A percentile compares a stretch with the other conserved stretches of the same genome.
These are phyloP conservation scores for Petrolisthes manimaculis DNA, from an alignment of 2,888 invertebrate species.

Conservation along the genomic window DNA sequence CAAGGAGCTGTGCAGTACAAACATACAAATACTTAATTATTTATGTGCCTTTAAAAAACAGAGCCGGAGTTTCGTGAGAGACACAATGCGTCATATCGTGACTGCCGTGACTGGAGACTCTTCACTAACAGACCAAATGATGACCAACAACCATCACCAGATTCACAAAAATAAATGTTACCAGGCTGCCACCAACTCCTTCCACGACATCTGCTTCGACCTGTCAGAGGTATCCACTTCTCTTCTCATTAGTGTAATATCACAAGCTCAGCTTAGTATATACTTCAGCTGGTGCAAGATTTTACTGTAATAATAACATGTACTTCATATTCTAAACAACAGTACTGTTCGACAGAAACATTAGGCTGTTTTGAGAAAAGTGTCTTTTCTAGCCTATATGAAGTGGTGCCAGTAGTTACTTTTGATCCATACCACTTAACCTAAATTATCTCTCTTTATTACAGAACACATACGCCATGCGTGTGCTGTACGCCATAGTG, in stretches of 20 bases:
- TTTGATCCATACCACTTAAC: not conserved
- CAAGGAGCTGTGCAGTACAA: not conserved
- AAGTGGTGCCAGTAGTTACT: not conserved
- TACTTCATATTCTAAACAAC: no score
- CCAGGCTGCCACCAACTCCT: constrained; percentile 13
- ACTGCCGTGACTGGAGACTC: constrained; percentile 16
- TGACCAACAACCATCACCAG: constrained; percentile 16
- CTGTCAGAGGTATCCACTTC: constrained; percentile 15
- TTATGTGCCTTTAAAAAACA: not conserved
- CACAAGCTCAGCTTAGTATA: no score
- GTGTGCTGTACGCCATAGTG: constrained; percentile 19
- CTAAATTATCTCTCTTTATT: no score
- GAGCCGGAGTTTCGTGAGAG: constrained; percentile 31
- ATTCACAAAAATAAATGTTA: constrained; percentile 23
- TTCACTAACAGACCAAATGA: not conserved
- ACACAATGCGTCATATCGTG: constrained; percentile 25
- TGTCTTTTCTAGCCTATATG: no score
- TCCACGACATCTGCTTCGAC: constrained; percentile 37
- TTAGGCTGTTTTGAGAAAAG: no score
- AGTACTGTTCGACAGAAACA: no score
- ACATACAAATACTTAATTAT: not conserved
- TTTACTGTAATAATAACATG: no score
- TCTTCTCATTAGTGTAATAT: no score
- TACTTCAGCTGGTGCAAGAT: no score
- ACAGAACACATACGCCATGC: constrained; percentile 37